phyloP scores from a whole-genome alignment of 2,113 vertebrate species.

The Gambusia holbrooki region DNA sequence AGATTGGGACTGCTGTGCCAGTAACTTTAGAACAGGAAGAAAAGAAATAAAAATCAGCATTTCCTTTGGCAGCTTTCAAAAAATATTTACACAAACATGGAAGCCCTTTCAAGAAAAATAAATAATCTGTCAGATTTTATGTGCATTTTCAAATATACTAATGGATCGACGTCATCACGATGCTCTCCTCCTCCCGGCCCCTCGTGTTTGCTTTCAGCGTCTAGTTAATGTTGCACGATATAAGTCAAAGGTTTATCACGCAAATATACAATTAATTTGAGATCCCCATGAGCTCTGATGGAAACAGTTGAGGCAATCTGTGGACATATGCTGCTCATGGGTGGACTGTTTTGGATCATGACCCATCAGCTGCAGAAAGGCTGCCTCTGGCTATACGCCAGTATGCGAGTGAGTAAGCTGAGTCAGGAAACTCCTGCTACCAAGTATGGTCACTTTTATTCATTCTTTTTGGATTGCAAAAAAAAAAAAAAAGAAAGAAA shows the following conservation, averaged over 20 bases:
- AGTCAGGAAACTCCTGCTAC: neutral
- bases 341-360: neutral
- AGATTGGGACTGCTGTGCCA: neutral
- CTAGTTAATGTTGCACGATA: neutral
- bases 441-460: neutral
- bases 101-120: neutral
- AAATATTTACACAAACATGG: neutral
- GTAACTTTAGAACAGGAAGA: neutral
- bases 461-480: neutral
- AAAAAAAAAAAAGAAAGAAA: neutral
- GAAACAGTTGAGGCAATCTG: neutral
- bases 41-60: neutral
- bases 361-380: neutral
- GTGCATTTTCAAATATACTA: neutral
- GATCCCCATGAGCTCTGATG: neutral
- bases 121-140: neutral
- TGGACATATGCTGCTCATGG: neutral
- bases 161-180: neutral
- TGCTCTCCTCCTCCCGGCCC: neutral
- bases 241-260: neutral
- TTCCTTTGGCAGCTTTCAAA: neutral
- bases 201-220: neutral
- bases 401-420: neutral
- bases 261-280: constrained; percentile 1
- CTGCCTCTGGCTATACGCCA: neutral